A percentile compares a stretch with the other conserved stretches of the same genome.
These are phyloP conservation scores for Meloidogyne exigua DNA, from an alignment of 1,140 invertebrate genomes.

Conservation along the genomic window DNA sequence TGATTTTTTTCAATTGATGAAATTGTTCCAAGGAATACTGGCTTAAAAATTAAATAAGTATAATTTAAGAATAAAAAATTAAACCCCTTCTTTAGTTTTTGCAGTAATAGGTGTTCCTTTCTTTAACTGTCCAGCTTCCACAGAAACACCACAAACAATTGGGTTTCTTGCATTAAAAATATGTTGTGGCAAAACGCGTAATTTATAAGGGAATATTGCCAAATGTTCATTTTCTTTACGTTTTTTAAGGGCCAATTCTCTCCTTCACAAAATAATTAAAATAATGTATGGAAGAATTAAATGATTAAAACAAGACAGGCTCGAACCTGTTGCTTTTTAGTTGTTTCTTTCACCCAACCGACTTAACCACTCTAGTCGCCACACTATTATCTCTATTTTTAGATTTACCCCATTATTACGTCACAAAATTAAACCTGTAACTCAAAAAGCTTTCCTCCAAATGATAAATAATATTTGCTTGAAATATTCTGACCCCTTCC, in stretches of 20 bases:
- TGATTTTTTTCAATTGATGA: slow-evolving; percentile 87
- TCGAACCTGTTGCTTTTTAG: no score
- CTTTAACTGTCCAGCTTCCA: slow-evolving; percentile 91
- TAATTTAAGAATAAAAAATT: slow-evolving; percentile 14
- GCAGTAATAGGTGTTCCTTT: slow-evolving; percentile 95
- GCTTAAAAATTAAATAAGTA: slow-evolving; percentile 70
- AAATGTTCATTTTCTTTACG: slow-evolving; percentile 90
- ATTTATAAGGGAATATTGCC: slow-evolving; percentile 95
- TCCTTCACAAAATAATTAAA: slow-evolving; percentile 66
- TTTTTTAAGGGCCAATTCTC: slow-evolving; percentile 87
- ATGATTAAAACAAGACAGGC: no score
- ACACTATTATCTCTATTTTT: no score
- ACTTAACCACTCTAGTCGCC: no score
- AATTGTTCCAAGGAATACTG: slow-evolving; percentile 88
- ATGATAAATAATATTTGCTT: slow-evolving; percentile 99
- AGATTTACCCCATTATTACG: no score
- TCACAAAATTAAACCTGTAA: slow-evolving; percentile 69
- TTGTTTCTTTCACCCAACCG: no score
- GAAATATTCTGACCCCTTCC: slow-evolving; percentile 91
- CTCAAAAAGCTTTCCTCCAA: slow-evolving; percentile 94
- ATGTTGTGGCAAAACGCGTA: slow-evolving; percentile 81
- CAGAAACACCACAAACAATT: slow-evolving; percentile 89
- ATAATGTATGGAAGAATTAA: no score
- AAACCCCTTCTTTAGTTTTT: slow-evolving; percentile 83
- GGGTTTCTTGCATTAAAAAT: slow-evolving; percentile 97